Evolutionary conservation across 1,140 invertebrate genomes (phyloP).

Genomic region (Wiebesia pumilae): DNA sequence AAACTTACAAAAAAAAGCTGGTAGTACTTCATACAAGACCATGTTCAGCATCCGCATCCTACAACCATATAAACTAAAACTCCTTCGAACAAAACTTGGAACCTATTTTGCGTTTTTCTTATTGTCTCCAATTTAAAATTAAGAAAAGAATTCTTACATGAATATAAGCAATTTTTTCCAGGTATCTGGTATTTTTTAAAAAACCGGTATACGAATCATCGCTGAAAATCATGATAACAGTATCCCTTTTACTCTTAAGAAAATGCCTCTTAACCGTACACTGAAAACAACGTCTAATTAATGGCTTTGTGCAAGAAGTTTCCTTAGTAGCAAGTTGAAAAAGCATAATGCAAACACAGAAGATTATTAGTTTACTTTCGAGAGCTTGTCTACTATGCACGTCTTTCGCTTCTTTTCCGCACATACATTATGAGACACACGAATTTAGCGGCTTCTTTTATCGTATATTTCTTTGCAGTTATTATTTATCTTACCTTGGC

Average conservation of each 20-base stretch:
- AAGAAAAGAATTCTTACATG: background rate
- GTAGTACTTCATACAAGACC: background rate
- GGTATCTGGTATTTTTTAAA: background rate
- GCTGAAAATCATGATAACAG: background rate
- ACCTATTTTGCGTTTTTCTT: background rate
- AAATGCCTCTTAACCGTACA: background rate
- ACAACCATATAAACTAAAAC: background rate
- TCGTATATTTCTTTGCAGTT: background rate
- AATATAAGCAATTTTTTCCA: no score
- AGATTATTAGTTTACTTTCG: conserved; percentile 16
- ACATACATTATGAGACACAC: background rate
- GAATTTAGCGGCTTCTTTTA: background rate
- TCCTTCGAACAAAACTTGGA: background rate
- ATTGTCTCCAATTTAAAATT: background rate
- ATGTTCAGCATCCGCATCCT: conserved; percentile 18
- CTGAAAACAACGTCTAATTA: background rate
- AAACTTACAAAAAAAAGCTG: conserved; percentile 25
- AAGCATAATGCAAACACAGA: conserved; percentile 66
- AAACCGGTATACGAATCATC: background rate
- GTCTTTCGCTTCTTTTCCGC: background rate
- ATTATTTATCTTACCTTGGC: background rate
- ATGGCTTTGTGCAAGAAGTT: conserved; percentile 15
- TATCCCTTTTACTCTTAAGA: background rate
- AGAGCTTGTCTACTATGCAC: background rate
- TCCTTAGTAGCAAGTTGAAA: conserved; percentile 62